A percentile compares a stretch with the other conserved stretches of the same genome.
Conservation (phyloP, 2,113 vertebrate species). For the Hemiprocne comata region DNA sequence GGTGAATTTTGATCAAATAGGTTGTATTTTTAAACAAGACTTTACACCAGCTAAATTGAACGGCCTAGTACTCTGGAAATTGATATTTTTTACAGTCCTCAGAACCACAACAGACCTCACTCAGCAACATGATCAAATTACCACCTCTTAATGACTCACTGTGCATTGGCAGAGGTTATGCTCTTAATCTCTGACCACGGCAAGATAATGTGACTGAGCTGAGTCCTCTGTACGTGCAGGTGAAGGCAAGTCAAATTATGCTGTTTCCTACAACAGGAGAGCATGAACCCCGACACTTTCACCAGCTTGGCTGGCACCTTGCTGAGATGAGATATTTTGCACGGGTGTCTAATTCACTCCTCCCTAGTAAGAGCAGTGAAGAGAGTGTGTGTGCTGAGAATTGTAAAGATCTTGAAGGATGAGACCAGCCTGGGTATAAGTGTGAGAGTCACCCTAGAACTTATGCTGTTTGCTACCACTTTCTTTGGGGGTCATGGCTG, state of each 20-base stretch:
- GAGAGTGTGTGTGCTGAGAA: fast-evolving
- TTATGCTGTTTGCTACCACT: not conserved
- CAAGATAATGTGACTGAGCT: not conserved
- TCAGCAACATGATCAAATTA: not conserved
- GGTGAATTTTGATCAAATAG: not conserved
- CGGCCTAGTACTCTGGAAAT: not conserved
- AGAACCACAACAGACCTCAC: not conserved
- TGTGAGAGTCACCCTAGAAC: not conserved
- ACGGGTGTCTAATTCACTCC: not conserved
- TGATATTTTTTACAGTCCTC: not conserved
- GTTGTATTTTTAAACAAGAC: not conserved
- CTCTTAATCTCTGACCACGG: not conserved
- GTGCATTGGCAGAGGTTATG: not conserved
- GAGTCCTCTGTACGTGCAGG: not conserved
- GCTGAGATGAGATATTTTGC: not conserved
- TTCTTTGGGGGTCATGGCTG: not conserved
- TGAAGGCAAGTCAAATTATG: not conserved
- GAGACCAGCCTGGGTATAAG: not conserved
- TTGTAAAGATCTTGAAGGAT: not conserved
- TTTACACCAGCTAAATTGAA: not conserved
- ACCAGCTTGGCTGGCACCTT: not conserved
- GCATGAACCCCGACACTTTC: not conserved
- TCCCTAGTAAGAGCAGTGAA: not conserved
- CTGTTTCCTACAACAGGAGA: not conserved
- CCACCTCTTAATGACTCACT: not conserved